A percentile compares a stretch with the other conserved stretches of the same genome.
Conservation (phyloP, 2,797 vertebrate genomes). For the Sciurus vulgaris region DNA sequence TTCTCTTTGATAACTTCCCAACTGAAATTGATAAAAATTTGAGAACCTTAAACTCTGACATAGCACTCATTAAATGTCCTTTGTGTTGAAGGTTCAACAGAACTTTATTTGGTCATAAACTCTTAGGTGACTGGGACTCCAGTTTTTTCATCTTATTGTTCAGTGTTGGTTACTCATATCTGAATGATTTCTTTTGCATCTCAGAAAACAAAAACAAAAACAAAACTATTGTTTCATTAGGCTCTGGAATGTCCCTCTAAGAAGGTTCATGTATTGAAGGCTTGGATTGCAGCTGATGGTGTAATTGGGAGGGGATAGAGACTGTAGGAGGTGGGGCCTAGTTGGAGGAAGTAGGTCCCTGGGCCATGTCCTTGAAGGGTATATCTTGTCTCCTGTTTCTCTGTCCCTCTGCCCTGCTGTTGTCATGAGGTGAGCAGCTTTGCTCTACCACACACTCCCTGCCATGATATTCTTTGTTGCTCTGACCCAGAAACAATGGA, state of each 20-base stretch:
- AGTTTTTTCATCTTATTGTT: neutral
- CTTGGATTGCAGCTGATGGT: neutral
- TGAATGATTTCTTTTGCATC: slow-evolving; percentile 13
- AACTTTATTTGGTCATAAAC: neutral
- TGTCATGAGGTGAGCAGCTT: neutral
- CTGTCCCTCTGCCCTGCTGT: too few relatives aligned
- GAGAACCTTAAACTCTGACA: neutral
- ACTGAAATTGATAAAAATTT: neutral
- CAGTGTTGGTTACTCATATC: neutral
- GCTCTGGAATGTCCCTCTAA: neutral
- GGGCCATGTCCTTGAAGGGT: neutral
- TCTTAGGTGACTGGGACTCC: neutral
- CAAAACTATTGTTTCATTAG: neutral
- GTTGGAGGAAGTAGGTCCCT: neutral
- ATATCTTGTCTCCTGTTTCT: too few relatives aligned
- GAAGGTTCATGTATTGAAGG: neutral
- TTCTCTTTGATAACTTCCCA: slow-evolving; percentile 24
- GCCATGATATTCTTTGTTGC: neutral
- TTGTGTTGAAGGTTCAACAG: neutral
- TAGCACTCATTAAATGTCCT: neutral
- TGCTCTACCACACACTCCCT: neutral
- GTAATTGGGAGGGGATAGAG: neutral
- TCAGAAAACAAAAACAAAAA: neutral
- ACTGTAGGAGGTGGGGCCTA: neutral
- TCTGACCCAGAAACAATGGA: neutral